Base-by-base conservation (phyloP, 2,797 vertebrate genomes). In the Florisuga fusca region DNA sequence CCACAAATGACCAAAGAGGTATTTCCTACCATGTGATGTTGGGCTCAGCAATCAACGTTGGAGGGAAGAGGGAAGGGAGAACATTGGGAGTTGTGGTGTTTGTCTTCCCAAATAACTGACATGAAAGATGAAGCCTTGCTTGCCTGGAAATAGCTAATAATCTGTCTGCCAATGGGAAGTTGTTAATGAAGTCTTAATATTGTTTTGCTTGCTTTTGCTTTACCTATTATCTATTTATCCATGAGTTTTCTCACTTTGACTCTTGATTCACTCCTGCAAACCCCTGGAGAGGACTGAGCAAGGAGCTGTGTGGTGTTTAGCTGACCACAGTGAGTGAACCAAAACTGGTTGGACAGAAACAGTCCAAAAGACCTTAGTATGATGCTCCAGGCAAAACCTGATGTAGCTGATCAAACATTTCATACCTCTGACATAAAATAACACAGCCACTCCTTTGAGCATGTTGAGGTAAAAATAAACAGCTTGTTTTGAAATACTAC, bases 21-120 rank as follows among this genome's bases (percentile, higher is more conserved):
- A 22, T 59, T 64, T 23, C 22, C 21, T 8, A 58, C 4, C 26
- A 5, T 31, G 5, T 9, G 20, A 18, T 15, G 15, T 57, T n/a
- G 27, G 43, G 27, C 17, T 69, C 33, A 77, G 41, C 29, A 73
- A 36, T 27, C 3, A 43, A 27, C 21, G 29, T 10, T 10, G 21
- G 9, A 5, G 5, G 12, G 17, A 50, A 83, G 25, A 62, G 54
- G 3, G 5, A 58, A 43, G 23, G 45, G 2, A 6, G 10, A 41
- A 27, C 15, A 15, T 16, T 33, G 17, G 23, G 34, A 43, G 7
- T 19, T 21, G 43, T 2, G 6, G 14, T 0, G 0, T 18, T 87
- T 73, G 27, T 38, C 34, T 73, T 83, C 54, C 43, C 26, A 33
- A n/a, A 11, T 31, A 45, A 64, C 17, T 3, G 1, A 10, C 50